Percentiles rank a stretch among this genome's conserved stretches.
These are phyloP conservation scores for Caenorhabditis sp. DNA, from an alignment of 2,888 invertebrate species.

Conservation along the genomic window DNA sequence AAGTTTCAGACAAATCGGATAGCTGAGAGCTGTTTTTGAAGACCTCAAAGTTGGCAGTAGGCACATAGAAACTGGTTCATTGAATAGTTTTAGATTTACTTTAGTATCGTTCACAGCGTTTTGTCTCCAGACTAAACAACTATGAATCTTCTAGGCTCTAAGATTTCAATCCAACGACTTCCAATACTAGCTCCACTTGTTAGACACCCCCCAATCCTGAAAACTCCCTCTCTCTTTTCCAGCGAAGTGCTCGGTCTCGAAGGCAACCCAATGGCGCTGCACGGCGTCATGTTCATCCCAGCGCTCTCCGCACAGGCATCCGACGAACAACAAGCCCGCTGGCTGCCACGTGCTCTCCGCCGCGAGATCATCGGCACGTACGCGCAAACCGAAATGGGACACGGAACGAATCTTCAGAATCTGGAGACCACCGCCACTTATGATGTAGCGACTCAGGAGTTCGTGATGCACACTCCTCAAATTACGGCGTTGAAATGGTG, in stretches of 20 bases:
- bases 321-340: slow-evolving; percentile 69
- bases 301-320: slow-evolving; percentile 69
- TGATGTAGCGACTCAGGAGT: slow-evolving; percentile 90
- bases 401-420: slow-evolving; percentile 90
- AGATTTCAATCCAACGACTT: neutral
- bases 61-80: no score
- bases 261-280: slow-evolving; percentile 74
- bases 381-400: slow-evolving; percentile 96
- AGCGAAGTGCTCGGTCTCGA: slow-evolving; percentile 74
- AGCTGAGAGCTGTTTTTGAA: no score
- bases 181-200: neutral
- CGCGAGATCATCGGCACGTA: slow-evolving; percentile 92
- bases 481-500: slow-evolving; percentile 87
- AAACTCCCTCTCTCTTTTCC: slow-evolving; percentile 9
- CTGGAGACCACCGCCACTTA: slow-evolving; percentile 95
- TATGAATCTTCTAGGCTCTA: no score
- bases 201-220: no score
- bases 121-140: no score
- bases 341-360: slow-evolving; percentile 63
- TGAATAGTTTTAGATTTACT: no score
- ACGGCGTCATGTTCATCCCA: slow-evolving; percentile 76
- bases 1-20: no score
- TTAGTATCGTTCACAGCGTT: no score
- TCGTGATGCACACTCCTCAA: slow-evolving; percentile 92
- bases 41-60: no score